Conservation (phyloP, 2,797 vertebrate genomes). For the Crenuchus spilurus region DNA sequence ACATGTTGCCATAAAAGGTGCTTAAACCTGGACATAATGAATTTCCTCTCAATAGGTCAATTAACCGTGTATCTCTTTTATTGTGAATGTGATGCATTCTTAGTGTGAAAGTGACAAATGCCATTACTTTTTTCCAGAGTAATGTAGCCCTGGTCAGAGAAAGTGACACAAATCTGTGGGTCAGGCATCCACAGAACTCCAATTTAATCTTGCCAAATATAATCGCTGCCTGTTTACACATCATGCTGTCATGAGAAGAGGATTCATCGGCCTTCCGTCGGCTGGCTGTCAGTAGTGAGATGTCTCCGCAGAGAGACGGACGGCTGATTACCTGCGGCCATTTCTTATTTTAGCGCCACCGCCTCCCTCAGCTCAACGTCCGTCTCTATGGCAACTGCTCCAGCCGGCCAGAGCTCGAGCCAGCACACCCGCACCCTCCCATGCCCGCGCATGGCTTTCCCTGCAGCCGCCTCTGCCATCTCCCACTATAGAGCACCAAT, state of each 20-base stretch:
- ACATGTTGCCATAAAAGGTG: no score
- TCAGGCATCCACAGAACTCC: slow-evolving; percentile 21
- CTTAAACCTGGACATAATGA: no score
- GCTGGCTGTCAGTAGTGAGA: slow-evolving; percentile 54
- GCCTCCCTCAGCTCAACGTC: slow-evolving; percentile 67
- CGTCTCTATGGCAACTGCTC: slow-evolving; percentile 80
- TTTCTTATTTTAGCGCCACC: slow-evolving; percentile 63
- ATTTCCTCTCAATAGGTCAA: no score
- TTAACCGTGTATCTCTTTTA: no score
- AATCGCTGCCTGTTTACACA: slow-evolving; percentile 43
- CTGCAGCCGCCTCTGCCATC: slow-evolving; percentile 64
- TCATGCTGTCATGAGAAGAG: slow-evolving; percentile 30
- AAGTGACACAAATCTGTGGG: slow-evolving; percentile 32
- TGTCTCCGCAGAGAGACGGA: slow-evolving; percentile 49
- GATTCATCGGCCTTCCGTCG: slow-evolving; percentile 44
- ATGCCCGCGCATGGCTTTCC: slow-evolving; percentile 59
- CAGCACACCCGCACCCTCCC: slow-evolving; percentile 45
- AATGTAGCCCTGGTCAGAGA: slow-evolving; percentile 7
- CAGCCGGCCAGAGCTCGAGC: slow-evolving; percentile 72
- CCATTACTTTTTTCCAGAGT: no score
- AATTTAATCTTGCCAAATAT: slow-evolving; percentile 48
- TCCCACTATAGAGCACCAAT: slow-evolving; percentile 68
- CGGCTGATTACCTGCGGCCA: slow-evolving; percentile 60
- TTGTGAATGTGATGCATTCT: no score
- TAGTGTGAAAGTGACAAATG: no score